phyloP scores from a whole-genome alignment of 2,797 vertebrate species.

The Threskiornis aethiopicus region DNA sequence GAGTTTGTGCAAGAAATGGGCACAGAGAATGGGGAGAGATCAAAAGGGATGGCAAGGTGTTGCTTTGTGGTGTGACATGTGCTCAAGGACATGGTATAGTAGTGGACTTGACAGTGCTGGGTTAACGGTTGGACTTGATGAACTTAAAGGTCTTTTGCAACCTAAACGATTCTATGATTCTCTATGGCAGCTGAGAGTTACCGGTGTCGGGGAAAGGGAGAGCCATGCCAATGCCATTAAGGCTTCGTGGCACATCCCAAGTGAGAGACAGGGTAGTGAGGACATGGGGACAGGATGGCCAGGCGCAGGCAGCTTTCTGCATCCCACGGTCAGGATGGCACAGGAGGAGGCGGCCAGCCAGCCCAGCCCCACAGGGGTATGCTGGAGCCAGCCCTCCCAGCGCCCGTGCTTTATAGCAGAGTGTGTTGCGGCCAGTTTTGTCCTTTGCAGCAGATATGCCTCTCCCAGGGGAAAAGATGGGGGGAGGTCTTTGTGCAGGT shows the following conservation, averaged over 20 bases:
- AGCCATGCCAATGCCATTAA: not conserved
- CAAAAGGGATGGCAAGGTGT: not conserved
- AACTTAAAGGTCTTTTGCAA: no score
- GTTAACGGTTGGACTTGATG: no score
- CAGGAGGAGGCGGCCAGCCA: accelerated
- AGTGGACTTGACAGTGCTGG: no score
- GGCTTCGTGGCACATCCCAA: not conserved
- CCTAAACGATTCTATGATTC: no score
- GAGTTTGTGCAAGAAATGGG: not conserved
- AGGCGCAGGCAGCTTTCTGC: not conserved
- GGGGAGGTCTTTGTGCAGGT: not conserved
- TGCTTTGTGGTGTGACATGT: not conserved
- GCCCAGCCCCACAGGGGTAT: accelerated
- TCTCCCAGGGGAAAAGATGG: not conserved
- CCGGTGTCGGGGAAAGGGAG: accelerated
- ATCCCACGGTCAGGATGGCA: not conserved
- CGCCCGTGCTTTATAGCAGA: not conserved
- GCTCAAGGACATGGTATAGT: no score
- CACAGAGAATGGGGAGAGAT: accelerated
- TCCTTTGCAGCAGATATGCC: no score
- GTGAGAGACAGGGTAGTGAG: not conserved
- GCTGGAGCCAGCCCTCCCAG: not conserved
- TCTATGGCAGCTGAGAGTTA: no score
- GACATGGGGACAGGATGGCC: not conserved
- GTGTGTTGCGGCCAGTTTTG: accelerated